Conservation (phyloP, 2,797 vertebrate genomes). For the Monodelphis domestica region DNA sequence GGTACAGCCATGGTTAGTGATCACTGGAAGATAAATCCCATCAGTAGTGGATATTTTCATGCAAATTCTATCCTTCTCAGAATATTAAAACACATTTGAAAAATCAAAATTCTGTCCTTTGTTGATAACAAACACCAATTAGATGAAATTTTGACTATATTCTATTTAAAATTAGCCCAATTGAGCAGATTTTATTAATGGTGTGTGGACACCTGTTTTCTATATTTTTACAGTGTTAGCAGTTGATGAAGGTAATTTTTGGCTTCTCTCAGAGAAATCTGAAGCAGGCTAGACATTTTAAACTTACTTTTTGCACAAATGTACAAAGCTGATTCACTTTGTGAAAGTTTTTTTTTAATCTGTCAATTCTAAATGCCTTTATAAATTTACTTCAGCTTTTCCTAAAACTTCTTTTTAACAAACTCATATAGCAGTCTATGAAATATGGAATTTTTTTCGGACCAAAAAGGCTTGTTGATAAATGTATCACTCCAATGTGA, state of each 20-base stretch:
- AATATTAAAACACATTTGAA: not conserved
- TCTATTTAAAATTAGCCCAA: not conserved
- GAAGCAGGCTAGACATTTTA: conserved; percentile 77
- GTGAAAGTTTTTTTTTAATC: conserved; percentile 77
- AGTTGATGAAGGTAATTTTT: conserved; percentile 54
- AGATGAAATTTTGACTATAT: not conserved
- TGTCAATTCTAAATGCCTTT: conserved; percentile 71
- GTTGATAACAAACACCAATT: not conserved
- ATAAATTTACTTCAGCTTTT: conserved; percentile 69
- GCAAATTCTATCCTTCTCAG: not conserved
- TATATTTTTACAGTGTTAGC: not conserved
- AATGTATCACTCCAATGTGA: conserved; percentile 35
- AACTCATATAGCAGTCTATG: conserved; percentile 28
- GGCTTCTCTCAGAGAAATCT: conserved; percentile 78
- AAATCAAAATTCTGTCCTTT: conserved; percentile 47
- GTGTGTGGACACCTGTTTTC: not conserved
- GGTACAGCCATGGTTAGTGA: conserved; percentile 24
- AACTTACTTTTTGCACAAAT: conserved; percentile 68
- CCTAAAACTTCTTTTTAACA: conserved; percentile 70
- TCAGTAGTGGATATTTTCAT: conserved; percentile 5
- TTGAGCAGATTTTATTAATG: not conserved
- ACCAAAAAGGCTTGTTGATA: conserved; percentile 43
- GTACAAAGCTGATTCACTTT: conserved; percentile 65
- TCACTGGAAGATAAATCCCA: conserved; percentile 53
- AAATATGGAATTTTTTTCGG: conserved; percentile 64